phyloP scores from a whole-genome alignment of 1,140 invertebrate species.

The Helicoverpa armigera region DNA sequence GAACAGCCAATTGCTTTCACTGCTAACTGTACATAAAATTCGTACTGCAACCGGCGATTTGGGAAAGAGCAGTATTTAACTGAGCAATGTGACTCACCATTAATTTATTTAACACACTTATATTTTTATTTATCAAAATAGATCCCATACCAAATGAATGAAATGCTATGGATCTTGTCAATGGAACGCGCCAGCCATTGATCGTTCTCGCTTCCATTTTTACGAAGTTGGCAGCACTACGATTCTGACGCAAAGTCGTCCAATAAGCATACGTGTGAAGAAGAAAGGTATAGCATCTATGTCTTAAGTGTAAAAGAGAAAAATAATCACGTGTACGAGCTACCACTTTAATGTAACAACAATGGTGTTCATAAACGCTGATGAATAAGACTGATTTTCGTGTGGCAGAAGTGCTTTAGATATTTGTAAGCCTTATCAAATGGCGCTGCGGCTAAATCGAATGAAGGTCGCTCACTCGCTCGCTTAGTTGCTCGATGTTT shows the following conservation, averaged over 20 bases:
- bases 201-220: conserved; percentile 32
- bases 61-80: too few species aligned
- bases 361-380: background rate
- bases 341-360: background rate
- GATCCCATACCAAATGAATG: conserved; percentile 9
- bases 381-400: conserved; percentile 13
- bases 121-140: too few species aligned
- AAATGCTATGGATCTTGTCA: conserved; percentile 3
- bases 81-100: too few species aligned
- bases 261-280: conserved; percentile 20
- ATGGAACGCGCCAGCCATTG: conserved; percentile 43
- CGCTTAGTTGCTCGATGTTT: conserved; percentile 66
- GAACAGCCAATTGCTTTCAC: too few species aligned
- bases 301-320: conserved; percentile 13
- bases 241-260: conserved; percentile 7
- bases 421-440: background rate
- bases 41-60: too few species aligned
- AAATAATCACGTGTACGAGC: conserved; percentile 20
- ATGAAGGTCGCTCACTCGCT: conserved; percentile 64
- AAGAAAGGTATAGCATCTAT: background rate
- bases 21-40: too few species aligned
- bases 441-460: conserved; percentile 58
- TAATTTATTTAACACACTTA: too few species aligned
- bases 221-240: conserved; percentile 49
- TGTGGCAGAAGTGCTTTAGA: background rate